Evolutionary conservation across 2,797 vertebrate genomes (phyloP).

Genomic region (Phataginus tetradactyla): DNA sequence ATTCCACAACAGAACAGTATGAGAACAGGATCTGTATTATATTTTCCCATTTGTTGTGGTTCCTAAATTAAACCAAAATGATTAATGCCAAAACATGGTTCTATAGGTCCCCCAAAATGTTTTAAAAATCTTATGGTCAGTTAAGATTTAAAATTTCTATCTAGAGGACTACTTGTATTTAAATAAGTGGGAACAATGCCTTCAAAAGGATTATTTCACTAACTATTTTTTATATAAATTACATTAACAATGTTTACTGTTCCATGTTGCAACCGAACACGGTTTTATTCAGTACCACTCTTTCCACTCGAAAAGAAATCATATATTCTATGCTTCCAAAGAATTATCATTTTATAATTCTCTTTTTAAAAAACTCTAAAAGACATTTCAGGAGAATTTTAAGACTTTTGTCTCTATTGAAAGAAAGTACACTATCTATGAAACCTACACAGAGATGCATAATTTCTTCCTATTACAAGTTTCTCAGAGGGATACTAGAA

Average conservation of each 20-base stretch:
- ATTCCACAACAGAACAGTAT: conserved; percentile 15
- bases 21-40: not conserved
- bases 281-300: not conserved
- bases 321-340: conserved; percentile 10
- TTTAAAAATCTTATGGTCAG: conserved; percentile 22
- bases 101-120: not conserved
- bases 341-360: conserved; percentile 28
- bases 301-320: conserved; percentile 35
- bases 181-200: not conserved
- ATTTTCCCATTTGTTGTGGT: not conserved
- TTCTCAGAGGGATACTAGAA: not conserved
- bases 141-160: not conserved
- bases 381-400: conserved; percentile 15
- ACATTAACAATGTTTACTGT: not conserved
- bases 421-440: not conserved
- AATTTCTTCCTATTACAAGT: conserved; percentile 2
- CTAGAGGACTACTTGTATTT: not conserved
- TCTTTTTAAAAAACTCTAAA: conserved; percentile 5
- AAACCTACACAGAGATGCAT: not conserved
- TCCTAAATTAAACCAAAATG: not conserved
- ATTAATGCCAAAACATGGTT: not conserved
- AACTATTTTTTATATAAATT: conserved; percentile 37
- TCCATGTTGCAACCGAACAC: not conserved
- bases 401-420: not conserved
- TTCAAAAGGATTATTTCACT: not conserved